phyloP scores from a whole-genome alignment of 2,797 vertebrate species.

The Adrianichthys oophorus region DNA sequence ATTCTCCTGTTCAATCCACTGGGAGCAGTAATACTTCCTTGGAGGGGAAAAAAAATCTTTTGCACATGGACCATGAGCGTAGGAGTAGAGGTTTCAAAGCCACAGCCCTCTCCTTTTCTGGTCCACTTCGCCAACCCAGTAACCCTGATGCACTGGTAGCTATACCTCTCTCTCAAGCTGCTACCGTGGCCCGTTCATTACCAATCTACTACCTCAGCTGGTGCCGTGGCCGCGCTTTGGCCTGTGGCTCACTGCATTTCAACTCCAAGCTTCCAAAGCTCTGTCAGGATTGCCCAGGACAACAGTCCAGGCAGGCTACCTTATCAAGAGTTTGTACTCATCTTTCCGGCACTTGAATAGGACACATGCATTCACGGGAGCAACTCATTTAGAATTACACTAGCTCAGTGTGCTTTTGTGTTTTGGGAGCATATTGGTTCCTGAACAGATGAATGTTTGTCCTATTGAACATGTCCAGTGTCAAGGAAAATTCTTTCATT shows the following conservation, averaged over 20 bases:
- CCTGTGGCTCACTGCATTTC: conserved; percentile 61
- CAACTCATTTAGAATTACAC: conserved; percentile 15
- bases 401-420: not conserved
- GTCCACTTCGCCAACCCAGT: conserved; percentile 60
- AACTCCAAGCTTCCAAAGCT: conserved; percentile 69
- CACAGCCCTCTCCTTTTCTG: conserved; percentile 46
- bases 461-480: conserved; percentile 48
- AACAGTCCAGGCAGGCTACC: conserved; percentile 55
- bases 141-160: conserved; percentile 65
- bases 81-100: conserved; percentile 59
- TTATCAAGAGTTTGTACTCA: conserved; percentile 28
- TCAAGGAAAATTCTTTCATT: conserved; percentile 43
- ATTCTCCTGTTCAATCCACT: conserved; percentile 52
- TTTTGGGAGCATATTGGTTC: conserved; percentile 6
- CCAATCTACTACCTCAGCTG: conserved; percentile 76
- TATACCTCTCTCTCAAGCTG: conserved; percentile 55
- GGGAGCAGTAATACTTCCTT: conserved; percentile 59
- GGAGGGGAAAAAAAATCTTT: conserved; percentile 52
- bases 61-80: conserved; percentile 76
- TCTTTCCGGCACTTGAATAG: conserved; percentile 54
- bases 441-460: conserved; percentile 40
- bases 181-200: conserved; percentile 58
- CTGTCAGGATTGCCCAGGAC: conserved; percentile 46
- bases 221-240: conserved; percentile 52
- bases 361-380: conserved; percentile 42